Conservation (phyloP, 2,113 vertebrate genomes). For the Trochalopteron elliotii region DNA sequence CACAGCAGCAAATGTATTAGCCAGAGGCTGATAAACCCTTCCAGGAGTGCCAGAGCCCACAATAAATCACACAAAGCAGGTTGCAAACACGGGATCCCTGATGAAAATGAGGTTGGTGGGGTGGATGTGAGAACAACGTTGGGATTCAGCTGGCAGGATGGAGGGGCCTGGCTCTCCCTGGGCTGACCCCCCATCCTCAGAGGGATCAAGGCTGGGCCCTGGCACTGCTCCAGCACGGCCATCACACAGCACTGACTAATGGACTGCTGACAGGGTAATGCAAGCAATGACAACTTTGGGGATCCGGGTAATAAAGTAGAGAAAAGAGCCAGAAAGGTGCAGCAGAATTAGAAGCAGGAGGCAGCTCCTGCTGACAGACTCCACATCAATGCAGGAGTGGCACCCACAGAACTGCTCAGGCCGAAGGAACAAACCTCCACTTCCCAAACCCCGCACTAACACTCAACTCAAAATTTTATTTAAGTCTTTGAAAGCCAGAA, state of each 20-base stretch:
- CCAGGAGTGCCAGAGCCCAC: background rate
- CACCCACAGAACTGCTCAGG: background rate
- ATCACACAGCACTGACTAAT: background rate
- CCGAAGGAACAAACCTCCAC: background rate
- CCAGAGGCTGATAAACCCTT: conserved; percentile 39
- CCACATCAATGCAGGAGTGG: accelerated
- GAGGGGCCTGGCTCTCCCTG: background rate
- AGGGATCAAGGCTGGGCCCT: background rate
- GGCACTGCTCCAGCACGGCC: background rate
- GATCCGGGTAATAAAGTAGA: background rate
- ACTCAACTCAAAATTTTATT: background rate
- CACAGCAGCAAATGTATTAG: background rate
- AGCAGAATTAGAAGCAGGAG: background rate
- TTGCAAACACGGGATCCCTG: background rate
- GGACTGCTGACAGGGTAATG: background rate
- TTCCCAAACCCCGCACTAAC: background rate
- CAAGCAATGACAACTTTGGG: background rate
- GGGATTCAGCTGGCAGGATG: background rate
- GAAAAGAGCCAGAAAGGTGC: background rate
- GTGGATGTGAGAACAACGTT: background rate
- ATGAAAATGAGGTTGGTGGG: background rate
- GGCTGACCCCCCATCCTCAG: background rate
- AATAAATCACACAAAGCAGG: conserved; percentile 14
- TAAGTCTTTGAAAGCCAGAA: background rate
- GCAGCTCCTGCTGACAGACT: background rate